Evolutionary conservation across 1,140 invertebrate genomes (phyloP).

Genomic region (Sitodiplosis mosellana): DNA sequence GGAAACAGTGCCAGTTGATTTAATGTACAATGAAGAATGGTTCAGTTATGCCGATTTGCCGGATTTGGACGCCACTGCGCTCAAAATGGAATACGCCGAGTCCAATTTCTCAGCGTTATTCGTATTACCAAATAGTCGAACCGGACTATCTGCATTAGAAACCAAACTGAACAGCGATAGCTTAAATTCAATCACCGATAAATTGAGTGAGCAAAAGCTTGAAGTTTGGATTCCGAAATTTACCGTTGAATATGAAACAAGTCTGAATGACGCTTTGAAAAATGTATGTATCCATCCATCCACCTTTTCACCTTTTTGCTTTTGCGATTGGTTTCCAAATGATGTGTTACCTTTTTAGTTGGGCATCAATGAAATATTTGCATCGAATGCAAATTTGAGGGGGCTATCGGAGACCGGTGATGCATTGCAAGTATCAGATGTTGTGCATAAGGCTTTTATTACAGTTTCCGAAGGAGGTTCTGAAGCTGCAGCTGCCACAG

Average conservation of each 20-base stretch:
- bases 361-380: slow-evolving; percentile 38
- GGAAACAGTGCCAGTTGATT: slow-evolving; percentile 21
- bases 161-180: background rate
- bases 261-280: slow-evolving; percentile 29
- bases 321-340: slow-evolving; percentile 7
- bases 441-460: slow-evolving; percentile 39
- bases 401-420: slow-evolving; percentile 29
- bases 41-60: slow-evolving; percentile 25
- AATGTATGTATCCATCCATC: slow-evolving; percentile 21
- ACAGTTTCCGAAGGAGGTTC: slow-evolving; percentile 42
- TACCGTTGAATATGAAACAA: slow-evolving; percentile 30
- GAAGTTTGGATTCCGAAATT: slow-evolving; percentile 39
- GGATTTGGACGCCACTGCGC: slow-evolving; percentile 7
- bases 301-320: background rate
- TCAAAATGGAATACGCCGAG: background rate
- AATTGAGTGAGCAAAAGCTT: slow-evolving; percentile 11
- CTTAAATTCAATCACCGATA: background rate
- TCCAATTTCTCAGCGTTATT: background rate
- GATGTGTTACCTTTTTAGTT: slow-evolving; percentile 24
- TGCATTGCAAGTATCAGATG: slow-evolving; percentile 28
- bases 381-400: slow-evolving; percentile 34
- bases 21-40: slow-evolving; percentile 24
- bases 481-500: slow-evolving; percentile 36
- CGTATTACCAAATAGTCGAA: background rate
- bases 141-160: background rate